Evolutionary conservation across 2,113 vertebrate genomes (phyloP), one percentile per base, ranked within the genome.

Genomic region (Paradisaea rubra): DNA sequence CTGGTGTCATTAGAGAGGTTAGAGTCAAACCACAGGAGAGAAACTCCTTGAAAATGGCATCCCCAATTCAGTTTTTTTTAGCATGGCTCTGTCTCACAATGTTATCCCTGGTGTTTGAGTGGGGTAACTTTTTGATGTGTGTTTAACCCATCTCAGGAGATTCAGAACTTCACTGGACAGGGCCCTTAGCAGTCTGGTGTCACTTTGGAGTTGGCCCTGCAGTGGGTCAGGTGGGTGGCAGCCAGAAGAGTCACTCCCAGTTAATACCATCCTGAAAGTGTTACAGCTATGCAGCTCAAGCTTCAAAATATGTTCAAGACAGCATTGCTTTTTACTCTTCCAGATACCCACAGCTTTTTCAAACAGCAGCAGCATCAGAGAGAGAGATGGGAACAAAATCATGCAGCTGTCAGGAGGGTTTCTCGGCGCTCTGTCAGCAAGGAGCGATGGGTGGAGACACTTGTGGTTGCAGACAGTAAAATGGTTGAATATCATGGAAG

Each of bases 381-480:
- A 33, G 97, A 98, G 86, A 97, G 76, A 56, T 98, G 98, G 98
- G 98, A 99, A 82, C 97, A 97, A 83, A 98, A 95, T 35, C 96
- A 94, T 18, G 16, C 50, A 69, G 92, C 86, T 63, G n/a, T 95
- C 95, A 96, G 96, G 85, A 96, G 73, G 21, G 91, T 98, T 59
- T 98, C 97, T 16, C 98, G 96, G 35, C 98, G 99, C 47, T 99
- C 99, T 9, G 97, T 99, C 96, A 99, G 99, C 97, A 98, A 96
- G 76, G 99, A 99, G 91, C 97, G 99, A 23, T 99, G 99, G 99
- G 99, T 99, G 96, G 99, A 99, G 98, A 99, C 99, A 0, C 98
- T 99, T 96, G 99, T 99, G 94, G 99, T 99, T 95, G 99, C 98
- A 1, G 99, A 99, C 96, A 98, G 98, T 70, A 99, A 99, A 96